Base-by-base conservation (phyloP, 1,140 invertebrate species). In the Drosophila ficusphila region DNA sequence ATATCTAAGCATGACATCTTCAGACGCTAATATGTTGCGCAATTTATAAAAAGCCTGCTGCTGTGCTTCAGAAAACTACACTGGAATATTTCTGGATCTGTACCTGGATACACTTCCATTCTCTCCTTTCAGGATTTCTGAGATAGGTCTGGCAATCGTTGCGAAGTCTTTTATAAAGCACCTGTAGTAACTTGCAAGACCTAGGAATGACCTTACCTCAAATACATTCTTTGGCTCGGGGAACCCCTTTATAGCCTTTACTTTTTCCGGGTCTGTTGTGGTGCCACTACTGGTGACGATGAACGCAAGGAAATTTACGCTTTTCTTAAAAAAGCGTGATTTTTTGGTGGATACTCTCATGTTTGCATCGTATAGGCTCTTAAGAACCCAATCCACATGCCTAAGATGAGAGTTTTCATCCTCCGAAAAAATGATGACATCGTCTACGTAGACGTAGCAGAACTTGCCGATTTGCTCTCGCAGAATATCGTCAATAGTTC, bases 261-360 rank as follows among this genome's bases (percentile, higher is more conserved):
- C 9, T 34, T 49, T 48, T 29, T 48, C 42, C 36, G 31, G 33
- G 25, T 46, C 16, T 29, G 44, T 39, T 1, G 29, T 49, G 21
- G n/a, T 18, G n/a, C n/a, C 18, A 1, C 34, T 49, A n/a, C 12
- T 49, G 31, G 31, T 34, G 31, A 49, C 47, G 64, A 29, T 51
- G 9, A 53, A 62, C 6, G 60, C 38, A 2, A 46, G 11, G 44
- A 19, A 71, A 36, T 1, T 36, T 7, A 57, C 5, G 7, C 29
- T 44, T 60, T 14, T 36, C n/a, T 3, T 70, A 1, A 23, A 12
- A 90, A 76, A 93, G 92, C 90, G 49, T 33, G 89, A 92, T 76
- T 93, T 93, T 61, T 89, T 57, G 2, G 91, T 62, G 16, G 92
- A 93, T 3, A 93, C 76, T 31, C 91, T 93, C 4, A 93, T 12